Evolutionary conservation across 2,797 vertebrate genomes (phyloP).

Genomic region (Nannoperca australis): DNA sequence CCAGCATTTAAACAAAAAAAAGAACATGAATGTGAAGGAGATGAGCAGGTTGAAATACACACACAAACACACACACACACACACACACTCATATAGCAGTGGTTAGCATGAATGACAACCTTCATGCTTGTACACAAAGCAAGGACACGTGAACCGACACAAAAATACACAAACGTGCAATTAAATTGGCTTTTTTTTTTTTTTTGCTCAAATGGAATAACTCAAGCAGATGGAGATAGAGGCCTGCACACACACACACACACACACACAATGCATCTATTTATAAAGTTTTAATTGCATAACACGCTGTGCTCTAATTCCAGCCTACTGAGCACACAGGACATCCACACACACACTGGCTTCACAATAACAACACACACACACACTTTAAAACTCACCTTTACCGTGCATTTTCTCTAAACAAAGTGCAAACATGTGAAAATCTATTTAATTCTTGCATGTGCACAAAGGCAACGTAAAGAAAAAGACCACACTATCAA

Average conservation of each 20-base stretch:
- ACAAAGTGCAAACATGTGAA: slow-evolving; percentile 4
- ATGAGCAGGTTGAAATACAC: neutral
- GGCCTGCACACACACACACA: slow-evolving; percentile 45
- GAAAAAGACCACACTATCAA: neutral
- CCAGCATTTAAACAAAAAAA: neutral
- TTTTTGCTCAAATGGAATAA: slow-evolving; percentile 36
- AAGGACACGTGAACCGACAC: neutral
- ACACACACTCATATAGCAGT: neutral
- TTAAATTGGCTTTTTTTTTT: slow-evolving; percentile 13
- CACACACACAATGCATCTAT: slow-evolving; percentile 68
- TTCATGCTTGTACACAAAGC: neutral
- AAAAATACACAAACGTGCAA: neutral
- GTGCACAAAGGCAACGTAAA: neutral
- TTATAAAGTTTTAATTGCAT: slow-evolving; percentile 81
- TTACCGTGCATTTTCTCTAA: slow-evolving; percentile 1
- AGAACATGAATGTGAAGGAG: neutral
- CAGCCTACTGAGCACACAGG: slow-evolving; percentile 73
- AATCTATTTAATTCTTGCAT: neutral
- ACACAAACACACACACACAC: neutral
- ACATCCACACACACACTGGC: slow-evolving; percentile 60
- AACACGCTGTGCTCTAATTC: slow-evolving; percentile 79
- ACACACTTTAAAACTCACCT: neutral
- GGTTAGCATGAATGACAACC: neutral
- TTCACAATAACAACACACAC: slow-evolving; percentile 18
- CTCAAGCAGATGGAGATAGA: slow-evolving; percentile 56